These are phyloP conservation scores for Tauraco hartlaubi DNA, from an alignment of 2,797 vertebrate genomes.

Conservation along the genomic window DNA sequence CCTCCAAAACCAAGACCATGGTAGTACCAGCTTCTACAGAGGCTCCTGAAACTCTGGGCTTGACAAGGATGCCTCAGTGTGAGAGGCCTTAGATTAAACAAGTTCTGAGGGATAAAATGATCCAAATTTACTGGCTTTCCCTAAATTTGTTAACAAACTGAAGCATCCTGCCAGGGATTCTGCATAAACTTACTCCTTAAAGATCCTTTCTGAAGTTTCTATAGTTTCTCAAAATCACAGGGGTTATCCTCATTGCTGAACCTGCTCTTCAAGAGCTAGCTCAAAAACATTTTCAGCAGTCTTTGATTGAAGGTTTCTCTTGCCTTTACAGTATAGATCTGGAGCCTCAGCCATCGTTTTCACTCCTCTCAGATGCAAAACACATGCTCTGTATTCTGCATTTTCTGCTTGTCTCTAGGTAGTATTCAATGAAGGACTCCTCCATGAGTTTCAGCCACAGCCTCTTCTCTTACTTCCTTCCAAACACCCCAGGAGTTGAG, in stretches of 20 bases:
- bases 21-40: not conserved
- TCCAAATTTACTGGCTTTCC: not conserved
- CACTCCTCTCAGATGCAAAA: not conserved
- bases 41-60: not conserved
- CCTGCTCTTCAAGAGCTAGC: not conserved
- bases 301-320: not conserved
- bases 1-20: not conserved
- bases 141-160: not conserved
- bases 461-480: not conserved
- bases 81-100: not conserved
- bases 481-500: fast-evolving
- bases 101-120: not conserved
- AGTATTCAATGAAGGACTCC: not conserved
- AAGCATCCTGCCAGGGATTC: not conserved
- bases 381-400: not conserved
- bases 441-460: not conserved
- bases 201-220: not conserved
- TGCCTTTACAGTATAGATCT: not conserved
- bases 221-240: not conserved
- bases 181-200: not conserved
- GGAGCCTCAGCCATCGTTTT: not conserved
- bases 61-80: not conserved
- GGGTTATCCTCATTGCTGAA: not conserved
- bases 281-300: not conserved
- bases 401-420: not conserved